Percentiles rank a stretch among this genome's conserved stretches.
These are phyloP conservation scores for Nestor notabilis DNA, from an alignment of 2,113 vertebrate genomes.

Conservation along the genomic window DNA sequence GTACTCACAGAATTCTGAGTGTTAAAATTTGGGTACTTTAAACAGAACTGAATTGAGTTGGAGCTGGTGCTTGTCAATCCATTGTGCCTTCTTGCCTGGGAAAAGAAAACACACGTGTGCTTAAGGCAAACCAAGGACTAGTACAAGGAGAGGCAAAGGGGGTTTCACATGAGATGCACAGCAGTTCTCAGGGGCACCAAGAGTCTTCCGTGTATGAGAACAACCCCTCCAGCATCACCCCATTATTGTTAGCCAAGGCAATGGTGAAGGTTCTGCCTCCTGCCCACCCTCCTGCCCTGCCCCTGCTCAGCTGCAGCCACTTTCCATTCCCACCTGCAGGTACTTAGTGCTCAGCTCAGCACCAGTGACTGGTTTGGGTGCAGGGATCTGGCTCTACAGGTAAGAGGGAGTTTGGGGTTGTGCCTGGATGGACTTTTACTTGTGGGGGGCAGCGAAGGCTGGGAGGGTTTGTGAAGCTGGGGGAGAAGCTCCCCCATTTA, in stretches of 20 bases:
- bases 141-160: neutral
- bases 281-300: neutral
- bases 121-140: neutral
- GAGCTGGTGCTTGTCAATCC: neutral
- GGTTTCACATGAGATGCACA: rapidly evolving
- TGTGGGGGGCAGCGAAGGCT: too few species aligned
- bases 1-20: neutral
- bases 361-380: rapidly evolving
- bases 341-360: neutral
- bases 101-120: rapidly evolving
- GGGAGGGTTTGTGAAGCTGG: neutral
- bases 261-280: neutral
- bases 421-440: rapidly evolving
- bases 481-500: rapidly evolving
- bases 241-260: rapidly evolving
- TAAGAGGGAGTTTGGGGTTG: neutral
- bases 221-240: too few species aligned
- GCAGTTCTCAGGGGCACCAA: neutral
- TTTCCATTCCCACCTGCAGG: neutral
- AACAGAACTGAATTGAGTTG: neutral
- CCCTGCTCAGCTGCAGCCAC: neutral
- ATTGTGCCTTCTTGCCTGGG: rapidly evolving
- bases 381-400: neutral
- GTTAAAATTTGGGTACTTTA: neutral
- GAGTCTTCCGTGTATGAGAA: neutral